phyloP scores from a whole-genome alignment of 2,797 vertebrate genomes.

The Crenichthys baileyi region DNA sequence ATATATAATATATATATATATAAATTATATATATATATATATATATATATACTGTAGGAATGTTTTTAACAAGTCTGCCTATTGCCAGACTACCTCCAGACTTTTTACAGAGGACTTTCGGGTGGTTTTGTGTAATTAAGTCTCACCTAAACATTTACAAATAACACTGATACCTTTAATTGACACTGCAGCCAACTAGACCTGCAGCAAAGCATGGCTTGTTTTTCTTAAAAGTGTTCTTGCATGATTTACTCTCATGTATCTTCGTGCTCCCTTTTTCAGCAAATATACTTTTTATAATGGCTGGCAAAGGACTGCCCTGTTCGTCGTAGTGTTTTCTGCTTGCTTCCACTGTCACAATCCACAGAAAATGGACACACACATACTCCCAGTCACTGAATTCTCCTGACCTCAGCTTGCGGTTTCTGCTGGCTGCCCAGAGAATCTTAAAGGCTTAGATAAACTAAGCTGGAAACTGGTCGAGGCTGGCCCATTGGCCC shows the following conservation, averaged over 20 bases:
- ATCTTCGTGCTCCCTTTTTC: not conserved
- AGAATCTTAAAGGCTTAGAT: slow-evolving; percentile 81
- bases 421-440: slow-evolving; percentile 69
- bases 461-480: slow-evolving; percentile 72
- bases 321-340: slow-evolving; percentile 49
- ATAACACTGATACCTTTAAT: not conserved
- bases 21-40: no score
- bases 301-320: slow-evolving; percentile 22
- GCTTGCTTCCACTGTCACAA: slow-evolving; percentile 28
- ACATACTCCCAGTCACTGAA: slow-evolving; percentile 43
- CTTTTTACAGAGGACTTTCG: not conserved
- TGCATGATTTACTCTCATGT: not conserved
- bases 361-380: slow-evolving; percentile 33
- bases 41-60: no score
- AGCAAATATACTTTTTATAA: slow-evolving; percentile 27
- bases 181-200: not conserved
- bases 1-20: no score
- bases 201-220: not conserved
- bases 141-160: no score
- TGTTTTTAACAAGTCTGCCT: no score
- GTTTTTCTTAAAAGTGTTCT: not conserved
- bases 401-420: slow-evolving; percentile 70
- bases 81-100: not conserved
- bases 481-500: slow-evolving; percentile 70
- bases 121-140: not conserved